A percentile compares a stretch with the other conserved stretches of the same genome.
phyloP scores from a whole-genome alignment of 2,797 vertebrate genomes.

The Fratercula arctica region DNA sequence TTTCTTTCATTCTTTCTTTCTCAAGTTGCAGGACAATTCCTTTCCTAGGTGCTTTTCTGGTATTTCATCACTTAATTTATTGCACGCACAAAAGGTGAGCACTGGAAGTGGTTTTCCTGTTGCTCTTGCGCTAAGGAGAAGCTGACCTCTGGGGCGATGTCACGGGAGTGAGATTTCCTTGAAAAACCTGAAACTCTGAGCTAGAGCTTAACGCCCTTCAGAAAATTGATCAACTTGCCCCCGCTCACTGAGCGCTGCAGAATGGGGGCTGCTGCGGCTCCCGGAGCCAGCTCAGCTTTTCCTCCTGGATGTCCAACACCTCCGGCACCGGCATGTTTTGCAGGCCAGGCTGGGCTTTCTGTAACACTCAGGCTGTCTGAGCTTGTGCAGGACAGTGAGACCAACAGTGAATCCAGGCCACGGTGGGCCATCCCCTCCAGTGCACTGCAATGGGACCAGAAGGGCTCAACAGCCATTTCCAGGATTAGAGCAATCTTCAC shows the following conservation, averaged over 20 bases:
- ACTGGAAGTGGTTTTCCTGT: background rate
- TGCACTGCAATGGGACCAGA: background rate
- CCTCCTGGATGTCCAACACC: background rate
- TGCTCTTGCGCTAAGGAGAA: background rate
- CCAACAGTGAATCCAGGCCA: background rate
- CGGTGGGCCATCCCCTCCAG: background rate
- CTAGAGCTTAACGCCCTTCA: background rate
- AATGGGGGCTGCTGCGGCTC: background rate
- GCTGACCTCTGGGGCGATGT: background rate
- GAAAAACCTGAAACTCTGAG: background rate
- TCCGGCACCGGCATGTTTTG: too few species aligned
- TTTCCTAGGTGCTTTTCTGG: background rate
- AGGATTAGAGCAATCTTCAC: background rate
- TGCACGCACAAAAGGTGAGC: background rate
- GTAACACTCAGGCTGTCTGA: background rate
- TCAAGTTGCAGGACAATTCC: background rate
- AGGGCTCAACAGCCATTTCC: background rate
- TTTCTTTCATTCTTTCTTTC: background rate
- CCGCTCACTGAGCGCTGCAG: background rate
- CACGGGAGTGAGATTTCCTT: background rate
- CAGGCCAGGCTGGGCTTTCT: background rate
- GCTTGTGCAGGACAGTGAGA: background rate
- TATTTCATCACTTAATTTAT: background rate
- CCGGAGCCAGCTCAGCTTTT: background rate
- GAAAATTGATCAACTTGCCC: background rate